Evolutionary conservation across 2,888 invertebrate species (phyloP).

Genomic region (Pseudococcus longispinus): DNA sequence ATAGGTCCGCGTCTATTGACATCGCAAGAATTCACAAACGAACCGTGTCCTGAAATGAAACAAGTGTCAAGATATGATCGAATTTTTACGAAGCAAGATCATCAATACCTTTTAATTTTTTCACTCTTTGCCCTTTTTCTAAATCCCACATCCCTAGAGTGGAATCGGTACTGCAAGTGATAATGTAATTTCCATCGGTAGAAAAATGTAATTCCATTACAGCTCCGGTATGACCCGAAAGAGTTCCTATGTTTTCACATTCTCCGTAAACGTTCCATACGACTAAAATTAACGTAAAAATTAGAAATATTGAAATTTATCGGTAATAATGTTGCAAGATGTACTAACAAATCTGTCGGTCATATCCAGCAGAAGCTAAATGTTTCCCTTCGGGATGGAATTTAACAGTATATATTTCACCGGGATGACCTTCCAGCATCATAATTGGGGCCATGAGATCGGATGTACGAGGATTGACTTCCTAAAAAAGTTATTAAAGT

Average conservation of each 20-base stretch:
- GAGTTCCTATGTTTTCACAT: conserved; percentile 93
- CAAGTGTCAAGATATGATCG: not conserved
- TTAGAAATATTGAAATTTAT: not conserved
- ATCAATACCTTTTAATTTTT: conserved; percentile 80
- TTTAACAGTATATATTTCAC: conserved; percentile 90
- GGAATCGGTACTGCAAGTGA: conserved; percentile 92
- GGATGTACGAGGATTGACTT: conserved; percentile 71
- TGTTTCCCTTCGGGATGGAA: conserved; percentile 97
- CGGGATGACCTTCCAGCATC: conserved; percentile 94
- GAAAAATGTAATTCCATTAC: conserved; percentile 91
- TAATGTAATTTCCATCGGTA: conserved; percentile 82
- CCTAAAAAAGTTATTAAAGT: not conserved
- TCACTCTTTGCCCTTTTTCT: conserved; percentile 83
- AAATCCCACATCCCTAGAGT: conserved; percentile 96
- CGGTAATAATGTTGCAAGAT: not conserved
- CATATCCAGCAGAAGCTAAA: conserved; percentile 93
- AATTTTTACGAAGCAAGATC: not conserved
- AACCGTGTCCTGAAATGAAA: conserved; percentile 64
- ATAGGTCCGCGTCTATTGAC: conserved; percentile 86
- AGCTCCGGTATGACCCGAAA: conserved; percentile 95
- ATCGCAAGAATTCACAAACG: conserved; percentile 69
- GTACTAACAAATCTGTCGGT: conserved; percentile 84
- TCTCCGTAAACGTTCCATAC: conserved; percentile 98
- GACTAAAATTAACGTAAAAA: conserved; percentile 67
- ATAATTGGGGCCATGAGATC: conserved; percentile 91